phyloP scores from a whole-genome alignment of 2,113 vertebrate species.

The Panurus biarmicus region DNA sequence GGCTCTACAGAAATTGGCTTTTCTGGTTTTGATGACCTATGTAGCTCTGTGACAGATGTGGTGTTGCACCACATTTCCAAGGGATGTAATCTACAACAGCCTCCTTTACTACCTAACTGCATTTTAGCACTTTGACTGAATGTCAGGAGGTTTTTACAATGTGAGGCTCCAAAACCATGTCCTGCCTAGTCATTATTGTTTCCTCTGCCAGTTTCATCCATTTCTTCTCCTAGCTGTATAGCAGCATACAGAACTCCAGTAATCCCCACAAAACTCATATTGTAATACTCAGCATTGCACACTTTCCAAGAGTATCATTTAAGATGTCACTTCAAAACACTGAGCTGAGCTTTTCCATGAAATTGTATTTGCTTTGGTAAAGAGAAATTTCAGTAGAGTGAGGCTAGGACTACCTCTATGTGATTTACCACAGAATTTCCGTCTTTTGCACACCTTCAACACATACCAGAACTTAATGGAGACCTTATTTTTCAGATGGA shows the following conservation, averaged over 20 bases:
- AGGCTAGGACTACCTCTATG: neutral
- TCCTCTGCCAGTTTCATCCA: neutral
- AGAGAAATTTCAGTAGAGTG: neutral
- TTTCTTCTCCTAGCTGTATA: neutral
- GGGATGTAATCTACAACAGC: neutral
- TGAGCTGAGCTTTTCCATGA: neutral
- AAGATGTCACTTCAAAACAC: neutral
- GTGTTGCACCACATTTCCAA: neutral
- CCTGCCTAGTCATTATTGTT: neutral
- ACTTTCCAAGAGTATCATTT: neutral
- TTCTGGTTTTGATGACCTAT: neutral
- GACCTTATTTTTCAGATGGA: neutral
- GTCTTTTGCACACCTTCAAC: neutral
- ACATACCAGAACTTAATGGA: neutral
- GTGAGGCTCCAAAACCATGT: neutral
- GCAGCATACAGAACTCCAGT: neutral
- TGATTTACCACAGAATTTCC: neutral
- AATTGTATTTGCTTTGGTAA: neutral
- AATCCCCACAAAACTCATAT: neutral
- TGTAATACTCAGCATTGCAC: neutral
- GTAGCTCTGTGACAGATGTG: neutral
- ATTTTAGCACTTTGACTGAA: neutral
- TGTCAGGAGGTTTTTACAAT: neutral
- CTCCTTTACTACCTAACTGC: neutral
- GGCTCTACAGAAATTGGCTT: neutral